Evolutionary conservation across 2,113 vertebrate species (phyloP).

Genomic region (Misgurnus anguillicaudatus): DNA sequence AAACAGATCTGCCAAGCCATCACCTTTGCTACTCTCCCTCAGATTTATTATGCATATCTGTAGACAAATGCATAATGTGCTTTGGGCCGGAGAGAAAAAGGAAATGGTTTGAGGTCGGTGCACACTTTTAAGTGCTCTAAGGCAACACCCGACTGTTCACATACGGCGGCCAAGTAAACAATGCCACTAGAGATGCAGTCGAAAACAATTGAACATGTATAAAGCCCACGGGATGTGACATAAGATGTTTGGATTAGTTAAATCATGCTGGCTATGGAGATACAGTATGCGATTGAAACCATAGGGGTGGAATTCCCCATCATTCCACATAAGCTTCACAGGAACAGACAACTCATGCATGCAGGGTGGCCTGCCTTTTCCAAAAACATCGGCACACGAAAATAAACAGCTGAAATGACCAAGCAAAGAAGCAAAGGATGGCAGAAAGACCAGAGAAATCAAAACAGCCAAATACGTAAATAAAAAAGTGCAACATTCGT

Average conservation of each 20-base stretch:
- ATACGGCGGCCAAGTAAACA: slow-evolving; percentile 15
- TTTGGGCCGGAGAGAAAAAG: slow-evolving; percentile 27
- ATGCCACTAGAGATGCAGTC: background rate
- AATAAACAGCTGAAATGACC: slow-evolving; percentile 3
- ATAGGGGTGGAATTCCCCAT: slow-evolving; percentile 20
- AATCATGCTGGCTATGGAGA: slow-evolving; percentile 28
- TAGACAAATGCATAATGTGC: background rate
- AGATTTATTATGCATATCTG: slow-evolving; percentile 66
- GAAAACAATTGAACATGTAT: background rate
- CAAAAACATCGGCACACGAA: slow-evolving; percentile 35
- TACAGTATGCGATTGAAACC: slow-evolving; percentile 14
- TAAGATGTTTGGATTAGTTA: slow-evolving; percentile 11
- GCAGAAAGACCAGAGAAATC: slow-evolving; percentile 35
- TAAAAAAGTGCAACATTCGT: slow-evolving; percentile 72
- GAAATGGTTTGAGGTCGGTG: background rate
- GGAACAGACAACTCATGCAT: slow-evolving; percentile 34
- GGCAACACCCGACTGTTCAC: slow-evolving; percentile 9
- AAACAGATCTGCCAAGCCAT: background rate
- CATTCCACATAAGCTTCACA: slow-evolving; percentile 26
- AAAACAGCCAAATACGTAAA: slow-evolving; percentile 29
- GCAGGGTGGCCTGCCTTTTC: slow-evolving; percentile 29
- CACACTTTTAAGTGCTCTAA: slow-evolving; percentile 13
- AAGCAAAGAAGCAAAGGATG: slow-evolving; percentile 42
- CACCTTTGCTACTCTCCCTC: slow-evolving; percentile 10
- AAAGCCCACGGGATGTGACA: background rate